Evolutionary conservation across 2,113 vertebrate species (phyloP).

Genomic region (Eulacestoma nigropectus): DNA sequence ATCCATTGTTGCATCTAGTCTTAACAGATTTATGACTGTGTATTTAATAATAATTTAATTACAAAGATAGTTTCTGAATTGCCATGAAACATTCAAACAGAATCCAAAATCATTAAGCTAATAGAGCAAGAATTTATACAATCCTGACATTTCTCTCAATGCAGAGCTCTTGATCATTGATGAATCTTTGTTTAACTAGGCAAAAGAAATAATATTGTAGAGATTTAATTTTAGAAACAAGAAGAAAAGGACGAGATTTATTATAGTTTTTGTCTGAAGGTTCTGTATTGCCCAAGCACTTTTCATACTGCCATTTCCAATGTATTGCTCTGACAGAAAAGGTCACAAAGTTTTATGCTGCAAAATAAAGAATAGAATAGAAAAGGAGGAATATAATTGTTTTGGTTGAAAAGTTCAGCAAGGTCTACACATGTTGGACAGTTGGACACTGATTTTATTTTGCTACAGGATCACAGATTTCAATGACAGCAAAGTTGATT

Average conservation of each 20-base stretch:
- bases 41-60: too few species aligned
- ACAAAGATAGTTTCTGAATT: not conserved
- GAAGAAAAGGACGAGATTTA: not conserved
- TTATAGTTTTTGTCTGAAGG: not conserved
- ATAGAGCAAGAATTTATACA: not conserved
- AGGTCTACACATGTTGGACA: not conserved
- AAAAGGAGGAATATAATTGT: conserved; percentile 35
- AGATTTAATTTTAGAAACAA: not conserved
- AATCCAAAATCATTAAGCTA: not conserved
- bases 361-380: conserved; percentile 36
- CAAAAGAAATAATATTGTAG: not conserved
- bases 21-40: not conserved
- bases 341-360: conserved; percentile 1
- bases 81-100: not conserved
- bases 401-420: conserved; percentile 35
- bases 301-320: conserved; percentile 29
- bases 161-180: not conserved
- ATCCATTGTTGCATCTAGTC: not conserved
- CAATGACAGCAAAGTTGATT: not conserved
- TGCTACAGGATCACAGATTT: not conserved
- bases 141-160: not conserved
- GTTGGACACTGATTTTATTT: conserved; percentile 20
- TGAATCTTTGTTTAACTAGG: not conserved
- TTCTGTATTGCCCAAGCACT: not conserved
- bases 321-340: conserved; percentile 15